A percentile compares a stretch with the other conserved stretches of the same genome.
Conservation (phyloP, 2,888 invertebrate genomes). For the Teinopalpus imperialis region DNA sequence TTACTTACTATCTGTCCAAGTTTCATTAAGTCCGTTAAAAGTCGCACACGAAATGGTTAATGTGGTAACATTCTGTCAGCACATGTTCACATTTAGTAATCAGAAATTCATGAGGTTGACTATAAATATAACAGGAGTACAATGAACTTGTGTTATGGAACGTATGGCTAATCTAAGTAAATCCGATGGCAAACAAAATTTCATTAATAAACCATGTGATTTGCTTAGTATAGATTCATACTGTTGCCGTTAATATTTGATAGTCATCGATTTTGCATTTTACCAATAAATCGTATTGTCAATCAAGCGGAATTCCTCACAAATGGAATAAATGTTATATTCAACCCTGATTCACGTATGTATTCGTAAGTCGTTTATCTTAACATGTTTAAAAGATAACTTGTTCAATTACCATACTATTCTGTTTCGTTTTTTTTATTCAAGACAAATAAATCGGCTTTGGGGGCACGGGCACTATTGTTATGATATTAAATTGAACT, state of each 20-base stretch:
- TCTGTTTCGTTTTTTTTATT: neutral
- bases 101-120: conserved; percentile 13
- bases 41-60: neutral
- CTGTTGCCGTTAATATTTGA: neutral
- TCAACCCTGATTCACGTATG: neutral
- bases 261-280: neutral
- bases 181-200: no score
- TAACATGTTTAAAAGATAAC: conserved; percentile 16
- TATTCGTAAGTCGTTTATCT: neutral
- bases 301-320: no score
- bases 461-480: no score
- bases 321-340: no score
- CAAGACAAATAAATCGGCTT: neutral
- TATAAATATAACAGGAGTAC: conserved; percentile 14
- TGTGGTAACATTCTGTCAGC: conserved; percentile 1
- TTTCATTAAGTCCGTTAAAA: no score
- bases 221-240: no score
- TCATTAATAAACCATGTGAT: no score
- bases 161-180: conserved; percentile 1
- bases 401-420: conserved; percentile 1
- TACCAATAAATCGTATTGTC: no score
- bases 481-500: no score
- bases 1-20: no score
- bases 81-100: conserved; percentile 6
- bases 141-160: conserved; percentile 3